A percentile compares a stretch with the other conserved stretches of the same genome.
Evolutionary conservation across 2,888 invertebrate genomes (phyloP).

Genomic region (Operophtera brumata): DNA sequence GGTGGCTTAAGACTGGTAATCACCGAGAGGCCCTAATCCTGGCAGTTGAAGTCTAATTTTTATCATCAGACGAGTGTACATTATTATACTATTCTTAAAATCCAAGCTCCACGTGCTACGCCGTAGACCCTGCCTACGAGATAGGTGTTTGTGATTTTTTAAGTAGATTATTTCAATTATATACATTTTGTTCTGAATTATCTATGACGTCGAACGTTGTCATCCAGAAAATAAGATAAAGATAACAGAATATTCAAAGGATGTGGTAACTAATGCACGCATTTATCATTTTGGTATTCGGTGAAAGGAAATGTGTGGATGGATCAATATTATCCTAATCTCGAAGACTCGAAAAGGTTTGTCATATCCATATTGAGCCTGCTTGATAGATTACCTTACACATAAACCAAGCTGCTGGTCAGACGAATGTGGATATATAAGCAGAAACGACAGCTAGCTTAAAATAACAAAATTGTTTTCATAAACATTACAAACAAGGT

Average conservation of each 20-base stretch:
- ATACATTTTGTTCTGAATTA: not conserved
- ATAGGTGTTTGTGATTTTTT: too few relatives aligned
- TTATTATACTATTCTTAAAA: too few relatives aligned
- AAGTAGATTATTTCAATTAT: too few relatives aligned
- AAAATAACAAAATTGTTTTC: too few relatives aligned
- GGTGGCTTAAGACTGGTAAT: too few relatives aligned
- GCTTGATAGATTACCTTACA: slow-evolving; percentile 5
- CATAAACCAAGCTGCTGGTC: not conserved
- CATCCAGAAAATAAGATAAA: not conserved
- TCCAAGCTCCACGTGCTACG: too few relatives aligned
- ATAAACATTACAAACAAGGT: too few relatives aligned
- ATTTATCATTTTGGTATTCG: slow-evolving; percentile 13
- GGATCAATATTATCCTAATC: not conserved
- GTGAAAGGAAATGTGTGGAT: not conserved
- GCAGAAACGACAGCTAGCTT: too few relatives aligned
- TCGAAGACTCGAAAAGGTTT: slow-evolving; percentile 8
- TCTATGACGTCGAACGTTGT: not conserved
- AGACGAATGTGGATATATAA: not conserved
- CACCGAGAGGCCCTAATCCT: too few relatives aligned
- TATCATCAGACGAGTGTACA: too few relatives aligned
- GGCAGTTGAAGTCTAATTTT: too few relatives aligned
- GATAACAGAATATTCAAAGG: not conserved
- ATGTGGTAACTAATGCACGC: slow-evolving; percentile 2
- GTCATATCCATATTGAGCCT: slow-evolving; percentile 12
- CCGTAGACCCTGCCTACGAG: too few relatives aligned